Conservation (phyloP, 2,113 vertebrate genomes). For the Noctilio leporinus region DNA sequence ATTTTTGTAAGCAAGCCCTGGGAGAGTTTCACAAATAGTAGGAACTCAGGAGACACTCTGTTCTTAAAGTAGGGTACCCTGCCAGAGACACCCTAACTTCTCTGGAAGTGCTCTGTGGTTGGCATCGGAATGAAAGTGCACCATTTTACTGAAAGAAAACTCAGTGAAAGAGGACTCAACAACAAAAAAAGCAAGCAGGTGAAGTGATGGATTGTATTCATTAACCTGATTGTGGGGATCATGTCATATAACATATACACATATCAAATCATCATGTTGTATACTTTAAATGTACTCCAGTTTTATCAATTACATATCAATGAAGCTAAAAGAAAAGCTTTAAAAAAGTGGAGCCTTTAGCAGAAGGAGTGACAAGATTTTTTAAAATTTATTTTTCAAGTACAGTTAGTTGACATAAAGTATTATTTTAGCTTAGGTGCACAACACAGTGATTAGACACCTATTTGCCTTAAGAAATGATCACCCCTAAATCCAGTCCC, state of each 20-base stretch:
- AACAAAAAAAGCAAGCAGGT: neutral
- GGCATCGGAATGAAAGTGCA: neutral
- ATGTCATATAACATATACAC: neutral
- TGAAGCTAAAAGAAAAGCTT: neutral
- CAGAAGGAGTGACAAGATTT: neutral
- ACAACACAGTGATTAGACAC: neutral
- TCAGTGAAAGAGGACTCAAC: neutral
- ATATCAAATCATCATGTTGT: neutral
- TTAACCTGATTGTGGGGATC: neutral
- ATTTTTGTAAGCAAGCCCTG: neutral
- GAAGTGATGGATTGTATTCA: neutral
- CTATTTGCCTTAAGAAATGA: no score
- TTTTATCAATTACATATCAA: neutral
- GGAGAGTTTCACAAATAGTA: neutral
- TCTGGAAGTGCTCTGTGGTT: neutral
- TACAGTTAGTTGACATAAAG: neutral
- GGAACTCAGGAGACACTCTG: neutral
- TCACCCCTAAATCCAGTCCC: neutral
- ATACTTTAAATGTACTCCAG: neutral
- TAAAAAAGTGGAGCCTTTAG: neutral
- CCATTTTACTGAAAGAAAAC: neutral
- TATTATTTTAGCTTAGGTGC: no score
- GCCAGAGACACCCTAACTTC: neutral
- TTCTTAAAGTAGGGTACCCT: neutral
- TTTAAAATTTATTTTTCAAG: neutral